These are phyloP conservation scores for Oreortyx pictus DNA, from an alignment of 2,797 vertebrate species.

Conservation along the genomic window DNA sequence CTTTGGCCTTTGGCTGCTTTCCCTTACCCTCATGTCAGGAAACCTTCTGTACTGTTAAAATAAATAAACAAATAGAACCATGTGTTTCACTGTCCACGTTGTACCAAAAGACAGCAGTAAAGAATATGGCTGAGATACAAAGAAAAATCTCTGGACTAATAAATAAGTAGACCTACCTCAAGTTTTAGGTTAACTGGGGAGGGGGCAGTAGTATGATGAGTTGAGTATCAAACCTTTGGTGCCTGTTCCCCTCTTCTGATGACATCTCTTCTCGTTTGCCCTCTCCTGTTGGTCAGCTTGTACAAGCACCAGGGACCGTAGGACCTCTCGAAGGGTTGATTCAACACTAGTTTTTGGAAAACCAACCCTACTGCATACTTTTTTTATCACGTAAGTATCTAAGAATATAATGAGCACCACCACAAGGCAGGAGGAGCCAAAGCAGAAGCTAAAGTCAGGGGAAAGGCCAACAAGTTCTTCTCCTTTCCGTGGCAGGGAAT, in stretches of 20 bases:
- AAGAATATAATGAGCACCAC: background rate
- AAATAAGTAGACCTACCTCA: background rate
- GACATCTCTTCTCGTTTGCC: background rate
- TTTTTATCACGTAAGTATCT: background rate
- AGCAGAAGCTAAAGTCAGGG: background rate
- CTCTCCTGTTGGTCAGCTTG: background rate
- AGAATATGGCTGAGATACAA: background rate
- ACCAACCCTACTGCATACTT: rapidly evolving
- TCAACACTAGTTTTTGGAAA: background rate
- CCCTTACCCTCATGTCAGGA: background rate
- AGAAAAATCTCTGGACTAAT: background rate
- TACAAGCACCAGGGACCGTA: background rate
- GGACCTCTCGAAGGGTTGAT: background rate
- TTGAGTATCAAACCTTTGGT: background rate
- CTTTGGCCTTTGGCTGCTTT: background rate
- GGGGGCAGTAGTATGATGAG: background rate
- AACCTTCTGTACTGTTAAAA: background rate
- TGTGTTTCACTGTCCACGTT: background rate
- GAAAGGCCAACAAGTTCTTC: background rate
- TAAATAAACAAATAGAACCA: background rate
- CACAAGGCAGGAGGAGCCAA: background rate
- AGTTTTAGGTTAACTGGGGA: background rate
- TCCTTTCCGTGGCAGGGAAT: background rate
- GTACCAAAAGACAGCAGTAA: background rate
- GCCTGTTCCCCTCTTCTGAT: background rate